Conservation (phyloP, 2,888 invertebrate genomes). For the Ctena decussata region DNA sequence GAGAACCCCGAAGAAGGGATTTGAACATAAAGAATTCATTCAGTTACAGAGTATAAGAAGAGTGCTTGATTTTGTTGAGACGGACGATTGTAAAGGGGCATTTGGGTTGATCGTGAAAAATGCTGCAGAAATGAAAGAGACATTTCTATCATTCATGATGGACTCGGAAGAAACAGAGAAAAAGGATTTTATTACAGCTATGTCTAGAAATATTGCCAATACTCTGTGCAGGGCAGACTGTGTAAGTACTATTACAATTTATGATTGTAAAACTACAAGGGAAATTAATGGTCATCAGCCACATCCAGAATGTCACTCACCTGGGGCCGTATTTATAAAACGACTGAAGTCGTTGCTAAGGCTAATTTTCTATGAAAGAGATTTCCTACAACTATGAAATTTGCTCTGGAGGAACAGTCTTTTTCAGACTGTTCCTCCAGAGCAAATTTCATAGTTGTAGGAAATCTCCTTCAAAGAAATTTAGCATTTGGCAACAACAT, state of each 20-base stretch:
- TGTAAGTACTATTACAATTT: constrained; percentile 91
- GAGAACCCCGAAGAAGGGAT: constrained; percentile 90
- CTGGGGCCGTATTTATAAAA: too few relatives aligned
- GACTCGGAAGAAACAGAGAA: constrained; percentile 91
- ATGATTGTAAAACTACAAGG: too few relatives aligned
- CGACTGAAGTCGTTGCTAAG: too few relatives aligned
- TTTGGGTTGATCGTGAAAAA: constrained; percentile 96
- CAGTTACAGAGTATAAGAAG: constrained; percentile 95
- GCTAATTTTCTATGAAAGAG: too few relatives aligned
- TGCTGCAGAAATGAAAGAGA: constrained; percentile 95
- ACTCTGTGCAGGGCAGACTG: constrained; percentile 97
- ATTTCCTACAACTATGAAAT: too few relatives aligned
- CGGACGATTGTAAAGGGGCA: constrained; percentile 95
- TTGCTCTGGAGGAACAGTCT: too few relatives aligned
- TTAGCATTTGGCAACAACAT: too few relatives aligned
- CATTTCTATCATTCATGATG: constrained; percentile 95
- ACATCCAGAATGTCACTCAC: too few relatives aligned
- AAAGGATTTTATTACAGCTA: constrained; percentile 91
- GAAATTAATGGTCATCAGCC: too few relatives aligned
- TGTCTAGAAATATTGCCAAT: constrained; percentile 97
- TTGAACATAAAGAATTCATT: constrained; percentile 96
- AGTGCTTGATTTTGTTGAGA: constrained; percentile 96
- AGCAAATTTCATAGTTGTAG: too few relatives aligned
- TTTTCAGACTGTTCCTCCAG: too few relatives aligned
- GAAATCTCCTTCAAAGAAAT: too few relatives aligned